Percentiles rank a stretch among this genome's conserved stretches.
phyloP scores from a whole-genome alignment of 2,113 vertebrate species.

The Pomatostomus ruficeps region DNA sequence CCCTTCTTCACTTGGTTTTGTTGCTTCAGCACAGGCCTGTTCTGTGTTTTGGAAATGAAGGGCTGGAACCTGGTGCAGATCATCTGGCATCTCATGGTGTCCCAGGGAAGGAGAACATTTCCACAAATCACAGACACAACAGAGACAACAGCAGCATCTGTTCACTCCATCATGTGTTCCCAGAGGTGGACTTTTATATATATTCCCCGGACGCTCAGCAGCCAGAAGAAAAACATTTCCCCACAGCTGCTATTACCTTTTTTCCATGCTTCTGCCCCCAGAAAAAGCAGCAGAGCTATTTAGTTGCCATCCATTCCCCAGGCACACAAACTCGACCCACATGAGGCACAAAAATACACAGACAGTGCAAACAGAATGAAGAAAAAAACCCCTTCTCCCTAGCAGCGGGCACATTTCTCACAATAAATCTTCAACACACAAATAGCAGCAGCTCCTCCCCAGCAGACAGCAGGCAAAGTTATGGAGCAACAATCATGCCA shows the following conservation, averaged over 20 bases:
- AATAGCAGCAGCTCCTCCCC: background rate
- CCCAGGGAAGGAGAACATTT: background rate
- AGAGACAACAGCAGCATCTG: background rate
- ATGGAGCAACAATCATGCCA: background rate
- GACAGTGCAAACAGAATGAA: background rate
- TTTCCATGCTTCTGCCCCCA: background rate
- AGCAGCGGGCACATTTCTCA: slow-evolving; percentile 67
- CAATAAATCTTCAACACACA: slow-evolving; percentile 44
- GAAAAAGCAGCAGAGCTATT: background rate
- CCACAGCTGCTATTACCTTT: background rate
- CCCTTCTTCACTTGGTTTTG: background rate
- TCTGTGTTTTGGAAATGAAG: background rate
- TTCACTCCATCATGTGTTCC: background rate
- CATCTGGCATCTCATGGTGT: background rate
- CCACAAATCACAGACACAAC: background rate
- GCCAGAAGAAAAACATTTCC: background rate
- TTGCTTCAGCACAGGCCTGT: background rate
- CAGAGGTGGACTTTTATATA: background rate
- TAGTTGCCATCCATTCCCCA: background rate
- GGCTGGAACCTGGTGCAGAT: background rate
- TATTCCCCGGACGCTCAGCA: background rate
- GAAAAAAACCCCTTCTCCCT: slow-evolving; percentile 13
- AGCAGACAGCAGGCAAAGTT: background rate
- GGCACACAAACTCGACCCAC: background rate
- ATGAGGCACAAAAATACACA: background rate